Evolutionary conservation across 2,113 vertebrate species (phyloP).

Genomic region (Strix uralensis): DNA sequence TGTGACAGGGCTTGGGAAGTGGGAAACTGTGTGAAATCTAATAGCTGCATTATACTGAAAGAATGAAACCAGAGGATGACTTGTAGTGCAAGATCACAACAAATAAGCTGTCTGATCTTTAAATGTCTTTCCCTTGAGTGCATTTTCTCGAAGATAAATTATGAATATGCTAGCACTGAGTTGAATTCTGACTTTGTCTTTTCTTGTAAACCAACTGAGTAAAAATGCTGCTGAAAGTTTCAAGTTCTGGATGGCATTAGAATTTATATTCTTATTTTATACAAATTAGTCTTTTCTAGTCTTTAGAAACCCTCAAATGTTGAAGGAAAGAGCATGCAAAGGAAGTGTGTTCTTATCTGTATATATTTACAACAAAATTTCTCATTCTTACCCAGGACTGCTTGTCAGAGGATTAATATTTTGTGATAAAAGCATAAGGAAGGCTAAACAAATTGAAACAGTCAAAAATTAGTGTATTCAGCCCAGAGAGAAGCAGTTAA

Average conservation of each 20-base stretch:
- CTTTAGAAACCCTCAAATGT: not conserved
- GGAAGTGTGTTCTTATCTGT: not conserved
- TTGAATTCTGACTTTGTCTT: not conserved
- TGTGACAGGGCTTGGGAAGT: not conserved
- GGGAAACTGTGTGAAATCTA: not conserved
- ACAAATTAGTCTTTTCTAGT: not conserved
- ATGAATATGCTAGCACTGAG: not conserved
- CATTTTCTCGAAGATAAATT: not conserved
- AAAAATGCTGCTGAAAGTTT: not conserved
- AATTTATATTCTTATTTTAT: not conserved
- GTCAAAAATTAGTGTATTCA: not conserved
- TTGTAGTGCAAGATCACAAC: not conserved
- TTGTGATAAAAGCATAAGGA: not conserved
- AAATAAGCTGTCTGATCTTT: not conserved
- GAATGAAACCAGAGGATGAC: not conserved
- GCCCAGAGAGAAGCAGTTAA: not conserved
- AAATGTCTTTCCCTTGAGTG: not conserved
- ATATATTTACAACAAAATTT: not conserved
- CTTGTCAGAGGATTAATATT: not conserved
- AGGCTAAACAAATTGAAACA: not conserved
- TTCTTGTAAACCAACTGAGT: not conserved
- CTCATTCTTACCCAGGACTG: not conserved
- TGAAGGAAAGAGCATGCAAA: not conserved
- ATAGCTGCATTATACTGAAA: not conserved
- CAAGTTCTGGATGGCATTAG: not conserved